Conservation (phyloP, 2,888 invertebrate species). For the Smittia aterrima region DNA sequence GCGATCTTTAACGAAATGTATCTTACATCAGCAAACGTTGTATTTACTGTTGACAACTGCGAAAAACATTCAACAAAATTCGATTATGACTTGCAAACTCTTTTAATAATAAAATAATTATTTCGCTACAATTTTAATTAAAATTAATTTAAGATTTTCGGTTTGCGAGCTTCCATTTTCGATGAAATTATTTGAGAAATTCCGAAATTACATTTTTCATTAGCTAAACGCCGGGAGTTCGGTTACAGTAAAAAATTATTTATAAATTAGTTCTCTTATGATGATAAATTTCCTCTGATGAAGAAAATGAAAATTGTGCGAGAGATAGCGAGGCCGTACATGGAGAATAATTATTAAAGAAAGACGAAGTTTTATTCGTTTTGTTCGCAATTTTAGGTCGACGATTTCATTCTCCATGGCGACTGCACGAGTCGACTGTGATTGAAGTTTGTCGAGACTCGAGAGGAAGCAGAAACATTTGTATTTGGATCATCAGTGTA, state of each 20-base stretch:
- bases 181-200: not conserved
- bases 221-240: slow-evolving; percentile 36
- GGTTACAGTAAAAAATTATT: slow-evolving; percentile 2
- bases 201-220: slow-evolving; percentile 32
- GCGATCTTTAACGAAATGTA: no score
- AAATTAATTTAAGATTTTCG: not conserved
- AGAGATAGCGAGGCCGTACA: no score
- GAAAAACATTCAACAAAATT: no score
- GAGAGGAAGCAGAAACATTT: no score
- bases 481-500: not conserved
- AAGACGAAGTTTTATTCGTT: not conserved
- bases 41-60: no score
- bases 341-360: slow-evolving; percentile 33
- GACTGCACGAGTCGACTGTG: not conserved
- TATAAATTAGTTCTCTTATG: slow-evolving; percentile 35
- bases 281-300: slow-evolving; percentile 16
- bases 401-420: not conserved
- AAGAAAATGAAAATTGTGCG: not conserved
- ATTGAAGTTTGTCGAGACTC: not conserved
- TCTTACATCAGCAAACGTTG: no score
- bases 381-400: not conserved
- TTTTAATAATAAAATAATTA: no score
- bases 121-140: not conserved
- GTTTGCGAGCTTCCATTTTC: not conserved
- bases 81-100: no score